These are phyloP conservation scores for Eucidaris tribuloides DNA, from an alignment of 35 echinoderm and acorn worm species.

Conservation along the genomic window DNA sequence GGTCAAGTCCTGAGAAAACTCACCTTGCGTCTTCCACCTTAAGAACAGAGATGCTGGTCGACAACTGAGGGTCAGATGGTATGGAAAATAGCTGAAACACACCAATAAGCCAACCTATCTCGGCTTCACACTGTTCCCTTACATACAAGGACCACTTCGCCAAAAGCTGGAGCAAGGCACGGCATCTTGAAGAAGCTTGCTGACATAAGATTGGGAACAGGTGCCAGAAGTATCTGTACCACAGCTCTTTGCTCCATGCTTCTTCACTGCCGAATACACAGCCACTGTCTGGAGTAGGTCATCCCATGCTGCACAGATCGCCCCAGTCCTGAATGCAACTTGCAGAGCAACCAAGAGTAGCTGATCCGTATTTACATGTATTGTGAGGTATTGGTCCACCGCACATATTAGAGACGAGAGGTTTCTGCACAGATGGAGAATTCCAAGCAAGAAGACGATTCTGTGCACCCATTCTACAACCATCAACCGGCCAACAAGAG, in stretches of 20 bases:
- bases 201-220: conserved; percentile 20
- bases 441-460: neutral
- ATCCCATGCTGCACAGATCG: no score
- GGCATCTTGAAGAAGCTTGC: conserved; percentile 31
- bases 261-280: conserved; percentile 14
- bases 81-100: no score
- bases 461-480: neutral
- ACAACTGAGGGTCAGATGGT: neutral
- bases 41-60: neutral
- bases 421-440: neutral
- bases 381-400: no score
- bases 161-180: conserved; percentile 14
- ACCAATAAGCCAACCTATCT: no score
- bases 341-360: conserved; percentile 25
- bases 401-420: no score
- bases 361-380: no score
- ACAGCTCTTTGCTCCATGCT: conserved; percentile 36
- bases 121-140: conserved; percentile 26
- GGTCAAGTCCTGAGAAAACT: conserved; percentile 13
- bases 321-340: conserved; percentile 3
- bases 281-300: conserved; percentile 27
- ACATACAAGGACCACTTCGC: conserved; percentile 7
- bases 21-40: no score
- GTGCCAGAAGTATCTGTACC: neutral
- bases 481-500: conserved; percentile 10